Evolutionary conservation across 2,888 invertebrate species (phyloP).

Genomic region (Scaptomyza cyrtandrae): DNA sequence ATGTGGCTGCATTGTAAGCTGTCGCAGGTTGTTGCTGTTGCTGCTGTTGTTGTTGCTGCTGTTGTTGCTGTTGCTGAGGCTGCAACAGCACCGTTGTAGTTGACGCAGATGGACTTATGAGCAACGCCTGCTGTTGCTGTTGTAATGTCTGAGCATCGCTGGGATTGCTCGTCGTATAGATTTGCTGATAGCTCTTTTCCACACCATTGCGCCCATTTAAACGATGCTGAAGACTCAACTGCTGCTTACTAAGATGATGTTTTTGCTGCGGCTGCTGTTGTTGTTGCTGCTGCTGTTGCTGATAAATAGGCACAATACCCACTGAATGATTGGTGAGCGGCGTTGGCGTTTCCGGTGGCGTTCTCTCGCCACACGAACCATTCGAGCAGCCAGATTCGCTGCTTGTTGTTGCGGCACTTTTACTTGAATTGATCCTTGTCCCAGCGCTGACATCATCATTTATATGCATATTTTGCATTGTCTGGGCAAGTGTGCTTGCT

Average conservation of each 20-base stretch:
- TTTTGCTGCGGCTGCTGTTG: conserved; percentile 64
- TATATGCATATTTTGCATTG: conserved; percentile 82
- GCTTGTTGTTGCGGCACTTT: conserved; percentile 77
- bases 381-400: conserved; percentile 85
- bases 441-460: conserved; percentile 59
- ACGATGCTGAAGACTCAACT: conserved; percentile 79
- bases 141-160: conserved; percentile 55
- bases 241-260: conserved; percentile 81
- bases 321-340: conserved; percentile 64
- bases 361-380: conserved; percentile 83
- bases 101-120: conserved; percentile 82
- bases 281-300: conserved; percentile 51
- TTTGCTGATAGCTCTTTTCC: conserved; percentile 67
- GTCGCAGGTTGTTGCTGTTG: conserved; percentile 49
- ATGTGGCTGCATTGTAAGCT: conserved; percentile 72
- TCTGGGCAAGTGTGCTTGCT: conserved; percentile 59
- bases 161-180: conserved; percentile 68
- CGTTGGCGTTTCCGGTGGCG: conserved; percentile 84
- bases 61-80: conserved; percentile 69
- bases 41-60: conserved; percentile 61
- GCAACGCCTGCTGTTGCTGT: conserved; percentile 63
- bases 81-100: conserved; percentile 76
- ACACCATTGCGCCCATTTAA: conserved; percentile 82
- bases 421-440: conserved; percentile 77
- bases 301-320: conserved; percentile 57